phyloP scores from a whole-genome alignment of 2,797 vertebrate genomes.

The Clarias fuscus region DNA sequence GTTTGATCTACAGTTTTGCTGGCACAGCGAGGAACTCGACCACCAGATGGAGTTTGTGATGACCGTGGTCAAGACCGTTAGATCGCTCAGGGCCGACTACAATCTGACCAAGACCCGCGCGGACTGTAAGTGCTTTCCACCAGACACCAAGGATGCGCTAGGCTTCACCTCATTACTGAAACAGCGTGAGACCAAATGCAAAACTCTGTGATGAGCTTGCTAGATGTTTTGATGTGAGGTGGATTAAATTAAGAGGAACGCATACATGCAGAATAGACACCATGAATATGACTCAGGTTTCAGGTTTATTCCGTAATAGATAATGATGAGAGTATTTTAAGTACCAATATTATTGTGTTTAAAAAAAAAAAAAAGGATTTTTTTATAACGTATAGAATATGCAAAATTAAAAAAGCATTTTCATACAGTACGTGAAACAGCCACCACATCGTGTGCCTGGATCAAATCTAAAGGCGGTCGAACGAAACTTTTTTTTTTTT shows the following conservation, averaged over 20 bases:
- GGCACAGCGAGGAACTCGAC: slow-evolving; percentile 82
- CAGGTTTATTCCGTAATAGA: not conserved
- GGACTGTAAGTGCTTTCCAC: slow-evolving; percentile 79
- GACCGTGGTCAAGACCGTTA: slow-evolving; percentile 80
- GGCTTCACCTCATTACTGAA: not conserved
- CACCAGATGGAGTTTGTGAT: slow-evolving; percentile 80
- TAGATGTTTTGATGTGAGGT: not conserved
- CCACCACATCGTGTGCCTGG: too few relatives aligned
- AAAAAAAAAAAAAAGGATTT: not conserved
- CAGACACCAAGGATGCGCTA: not conserved
- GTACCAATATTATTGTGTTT: not conserved
- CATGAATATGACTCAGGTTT: not conserved
- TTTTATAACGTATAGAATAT: not conserved
- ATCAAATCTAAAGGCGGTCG: too few relatives aligned
- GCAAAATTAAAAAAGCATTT: too few relatives aligned
- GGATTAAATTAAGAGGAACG: not conserved
- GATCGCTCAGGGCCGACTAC: slow-evolving; percentile 88
- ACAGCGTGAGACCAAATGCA: not conserved
- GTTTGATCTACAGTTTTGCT: slow-evolving; percentile 76
- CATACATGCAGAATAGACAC: not conserved
- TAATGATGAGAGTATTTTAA: not conserved
- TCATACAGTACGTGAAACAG: too few relatives aligned
- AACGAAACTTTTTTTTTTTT: too few relatives aligned
- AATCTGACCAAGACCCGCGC: slow-evolving; percentile 87
- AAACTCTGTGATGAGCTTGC: not conserved